Evolutionary conservation across 1,140 invertebrate genomes (phyloP).

Genomic region (Drosophila ogumai): DNA sequence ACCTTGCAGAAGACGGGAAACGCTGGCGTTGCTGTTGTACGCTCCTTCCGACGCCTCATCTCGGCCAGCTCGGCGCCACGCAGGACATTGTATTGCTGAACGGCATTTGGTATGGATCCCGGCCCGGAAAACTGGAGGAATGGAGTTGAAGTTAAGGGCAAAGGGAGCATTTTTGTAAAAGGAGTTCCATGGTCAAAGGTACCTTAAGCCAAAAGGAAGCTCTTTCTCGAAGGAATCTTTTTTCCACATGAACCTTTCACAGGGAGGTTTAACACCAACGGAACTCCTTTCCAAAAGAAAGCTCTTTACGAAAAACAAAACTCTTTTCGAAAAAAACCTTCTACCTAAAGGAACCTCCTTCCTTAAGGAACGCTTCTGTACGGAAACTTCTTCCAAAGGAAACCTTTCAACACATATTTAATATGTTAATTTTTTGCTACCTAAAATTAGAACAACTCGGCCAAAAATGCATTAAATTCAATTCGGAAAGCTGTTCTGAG

Average conservation of each 20-base stretch:
- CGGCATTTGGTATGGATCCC: constrained; percentile 62
- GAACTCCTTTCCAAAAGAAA: background rate
- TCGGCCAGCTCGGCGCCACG: constrained; percentile 65
- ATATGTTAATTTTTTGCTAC: too few species aligned
- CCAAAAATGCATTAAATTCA: too few species aligned
- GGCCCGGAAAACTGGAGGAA: constrained; percentile 56
- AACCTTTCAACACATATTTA: too few species aligned
- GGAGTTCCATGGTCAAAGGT: too few species aligned
- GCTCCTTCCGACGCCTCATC: constrained; percentile 12
- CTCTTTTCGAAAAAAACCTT: background rate
- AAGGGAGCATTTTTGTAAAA: background rate
- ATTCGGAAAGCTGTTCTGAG: too few species aligned
- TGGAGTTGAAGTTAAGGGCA: background rate
- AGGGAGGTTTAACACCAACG: background rate
- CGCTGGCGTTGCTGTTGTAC: too few species aligned
- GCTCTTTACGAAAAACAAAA: background rate
- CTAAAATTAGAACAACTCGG: too few species aligned
- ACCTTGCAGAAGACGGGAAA: constrained; percentile 63
- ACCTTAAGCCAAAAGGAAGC: background rate
- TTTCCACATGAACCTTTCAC: too few species aligned
- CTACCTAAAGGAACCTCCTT: background rate
- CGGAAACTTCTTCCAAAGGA: background rate
- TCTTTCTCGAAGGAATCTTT: background rate
- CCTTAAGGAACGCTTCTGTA: background rate
- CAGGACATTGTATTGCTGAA: constrained; percentile 57